Conservation (phyloP, 1,140 invertebrate genomes). For the Lethrus apterus region DNA sequence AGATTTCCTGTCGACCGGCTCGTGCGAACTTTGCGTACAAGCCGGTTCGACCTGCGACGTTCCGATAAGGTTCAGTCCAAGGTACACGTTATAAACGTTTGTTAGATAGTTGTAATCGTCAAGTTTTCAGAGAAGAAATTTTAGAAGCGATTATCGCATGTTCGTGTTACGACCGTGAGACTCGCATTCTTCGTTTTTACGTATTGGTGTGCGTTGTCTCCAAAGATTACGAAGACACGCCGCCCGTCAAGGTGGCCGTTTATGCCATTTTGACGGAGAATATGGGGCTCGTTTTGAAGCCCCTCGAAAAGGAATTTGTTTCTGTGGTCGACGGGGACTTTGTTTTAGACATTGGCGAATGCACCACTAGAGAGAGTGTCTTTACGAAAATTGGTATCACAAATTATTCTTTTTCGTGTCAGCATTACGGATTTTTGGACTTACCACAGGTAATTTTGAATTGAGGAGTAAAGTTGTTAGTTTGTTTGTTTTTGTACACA, state of each 20-base stretch:
- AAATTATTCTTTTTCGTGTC: constrained; percentile 22
- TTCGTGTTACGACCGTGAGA: constrained; percentile 24
- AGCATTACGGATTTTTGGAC: constrained; percentile 28
- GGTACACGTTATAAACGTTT: constrained; percentile 15
- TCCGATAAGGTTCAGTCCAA: constrained; percentile 24
- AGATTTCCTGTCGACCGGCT: constrained; percentile 20
- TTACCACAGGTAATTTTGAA: constrained; percentile 25
- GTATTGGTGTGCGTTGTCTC: constrained; percentile 20
- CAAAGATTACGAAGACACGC: constrained; percentile 22
- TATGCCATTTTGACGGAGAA: constrained; percentile 25
- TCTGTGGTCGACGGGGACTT: constrained; percentile 3
- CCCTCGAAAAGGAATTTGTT: neutral
- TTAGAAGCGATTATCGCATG: constrained; percentile 2
- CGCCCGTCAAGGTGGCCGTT: constrained; percentile 21
- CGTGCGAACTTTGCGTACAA: constrained; percentile 17
- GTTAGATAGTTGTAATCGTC: neutral
- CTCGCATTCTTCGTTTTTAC: constrained; percentile 25
- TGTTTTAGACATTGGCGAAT: constrained; percentile 25
- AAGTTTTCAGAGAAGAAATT: neutral
- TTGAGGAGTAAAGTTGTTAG: too few relatives aligned
- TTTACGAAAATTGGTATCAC: constrained; percentile 21
- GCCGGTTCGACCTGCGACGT: constrained; percentile 17
- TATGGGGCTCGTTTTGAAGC: constrained; percentile 20
- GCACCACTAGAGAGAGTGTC: constrained; percentile 26
- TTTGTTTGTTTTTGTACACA: too few relatives aligned